phyloP scores from a whole-genome alignment of 2,113 vertebrate species.

The Platanista minor region DNA sequence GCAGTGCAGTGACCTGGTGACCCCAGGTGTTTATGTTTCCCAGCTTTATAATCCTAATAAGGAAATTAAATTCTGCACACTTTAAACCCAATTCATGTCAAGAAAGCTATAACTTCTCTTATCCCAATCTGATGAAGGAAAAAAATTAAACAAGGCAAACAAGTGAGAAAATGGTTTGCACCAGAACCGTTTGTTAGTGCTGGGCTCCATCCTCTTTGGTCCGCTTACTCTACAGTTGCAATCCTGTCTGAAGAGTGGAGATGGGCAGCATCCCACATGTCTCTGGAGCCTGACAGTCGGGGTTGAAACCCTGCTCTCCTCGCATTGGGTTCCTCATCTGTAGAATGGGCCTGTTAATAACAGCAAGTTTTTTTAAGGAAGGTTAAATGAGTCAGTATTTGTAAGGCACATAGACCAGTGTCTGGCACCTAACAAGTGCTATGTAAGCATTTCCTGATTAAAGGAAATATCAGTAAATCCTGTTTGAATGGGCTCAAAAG shows the following conservation, averaged over 20 bases:
- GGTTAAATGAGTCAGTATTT: background rate
- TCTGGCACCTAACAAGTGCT: background rate
- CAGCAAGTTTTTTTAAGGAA: background rate
- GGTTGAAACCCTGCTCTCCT: background rate
- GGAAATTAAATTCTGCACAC: background rate
- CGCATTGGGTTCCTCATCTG: background rate
- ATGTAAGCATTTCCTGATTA: background rate
- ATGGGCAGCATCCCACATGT: background rate
- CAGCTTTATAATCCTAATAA: background rate
- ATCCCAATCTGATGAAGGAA: background rate
- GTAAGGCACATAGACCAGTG: background rate
- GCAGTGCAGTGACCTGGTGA: background rate
- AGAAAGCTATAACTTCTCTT: background rate
- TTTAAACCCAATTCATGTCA: background rate
- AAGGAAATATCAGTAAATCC: background rate
- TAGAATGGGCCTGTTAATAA: background rate
- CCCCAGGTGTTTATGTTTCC: background rate
- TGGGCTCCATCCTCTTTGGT: background rate
- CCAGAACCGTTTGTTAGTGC: background rate
- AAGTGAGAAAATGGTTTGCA: background rate
- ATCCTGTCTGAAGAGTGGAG: background rate
- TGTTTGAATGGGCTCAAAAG: background rate
- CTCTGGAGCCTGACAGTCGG: background rate
- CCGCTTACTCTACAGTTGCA: background rate
- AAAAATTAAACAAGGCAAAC: background rate